These are phyloP conservation scores for Lates calcarifer DNA, from an alignment of 2,113 vertebrate species.

Conservation along the genomic window DNA sequence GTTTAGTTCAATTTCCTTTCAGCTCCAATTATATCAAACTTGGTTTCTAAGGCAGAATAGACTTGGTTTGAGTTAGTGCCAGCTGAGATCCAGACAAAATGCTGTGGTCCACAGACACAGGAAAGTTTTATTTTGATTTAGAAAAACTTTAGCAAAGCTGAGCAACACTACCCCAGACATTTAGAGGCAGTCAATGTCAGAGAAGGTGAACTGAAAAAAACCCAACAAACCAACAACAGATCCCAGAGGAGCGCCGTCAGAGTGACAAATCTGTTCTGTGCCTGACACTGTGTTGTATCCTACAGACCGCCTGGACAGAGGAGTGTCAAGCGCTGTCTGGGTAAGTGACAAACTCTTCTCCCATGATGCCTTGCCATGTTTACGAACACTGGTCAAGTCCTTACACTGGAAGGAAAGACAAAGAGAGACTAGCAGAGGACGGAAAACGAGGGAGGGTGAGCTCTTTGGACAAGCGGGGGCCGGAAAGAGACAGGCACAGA, in stretches of 20 bases:
- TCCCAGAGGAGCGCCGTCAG: conserved; percentile 48
- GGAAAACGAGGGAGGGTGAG: conserved; percentile 10
- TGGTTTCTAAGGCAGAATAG: neutral
- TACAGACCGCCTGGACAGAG: conserved; percentile 59
- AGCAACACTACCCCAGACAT: conserved; percentile 1
- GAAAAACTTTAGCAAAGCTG: conserved; percentile 18
- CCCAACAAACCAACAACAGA: conserved; percentile 41
- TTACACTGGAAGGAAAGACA: conserved; percentile 36
- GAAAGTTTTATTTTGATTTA: conserved; percentile 19
- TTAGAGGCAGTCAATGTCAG: conserved; percentile 32
- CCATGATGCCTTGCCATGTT: conserved; percentile 72
- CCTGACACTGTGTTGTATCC: conserved; percentile 70
- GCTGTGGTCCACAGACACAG: neutral
- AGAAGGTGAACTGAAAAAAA: conserved; percentile 32
- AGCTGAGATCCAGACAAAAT: conserved; percentile 9
- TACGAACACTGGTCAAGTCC: conserved; percentile 55
- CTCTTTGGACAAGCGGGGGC: conserved; percentile 39
- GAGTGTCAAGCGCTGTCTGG: conserved; percentile 65
- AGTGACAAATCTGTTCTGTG: conserved; percentile 65
- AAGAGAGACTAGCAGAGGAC: conserved; percentile 26
- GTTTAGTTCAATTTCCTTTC: conserved; percentile 24
- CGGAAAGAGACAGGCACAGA: conserved; percentile 39
- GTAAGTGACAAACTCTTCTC: conserved; percentile 77
- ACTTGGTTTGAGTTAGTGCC: neutral
- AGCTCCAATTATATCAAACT: conserved; percentile 31